These are phyloP conservation scores for Polypterus senegalus DNA, from an alignment of 2,113 vertebrate species.

Conservation along the genomic window DNA sequence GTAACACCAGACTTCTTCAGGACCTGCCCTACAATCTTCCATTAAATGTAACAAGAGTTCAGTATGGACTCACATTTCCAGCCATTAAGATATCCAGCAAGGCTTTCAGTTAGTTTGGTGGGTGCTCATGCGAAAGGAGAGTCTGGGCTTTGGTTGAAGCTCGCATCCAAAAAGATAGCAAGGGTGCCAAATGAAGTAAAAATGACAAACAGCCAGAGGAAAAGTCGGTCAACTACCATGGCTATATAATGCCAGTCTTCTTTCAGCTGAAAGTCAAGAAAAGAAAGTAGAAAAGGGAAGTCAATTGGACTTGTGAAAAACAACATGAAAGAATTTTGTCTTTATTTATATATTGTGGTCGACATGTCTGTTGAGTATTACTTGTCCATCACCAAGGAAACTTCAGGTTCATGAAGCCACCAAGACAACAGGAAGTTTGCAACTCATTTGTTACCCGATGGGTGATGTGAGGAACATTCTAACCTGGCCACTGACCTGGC, in stretches of 20 bases:
- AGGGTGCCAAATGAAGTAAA: constrained; percentile 75
- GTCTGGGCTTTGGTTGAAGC: constrained; percentile 65
- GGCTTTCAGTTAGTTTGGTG: no score
- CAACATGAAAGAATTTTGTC: no score
- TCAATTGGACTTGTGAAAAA: no score
- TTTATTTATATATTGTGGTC: no score
- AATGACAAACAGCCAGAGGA: constrained; percentile 73
- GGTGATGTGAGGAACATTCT: no score
- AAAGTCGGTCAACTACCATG: constrained; percentile 75
- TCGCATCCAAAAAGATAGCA: constrained; percentile 75
- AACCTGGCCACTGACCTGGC: no score
- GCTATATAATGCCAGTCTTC: constrained; percentile 83
- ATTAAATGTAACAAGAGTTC: not conserved
- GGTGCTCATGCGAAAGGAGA: constrained; percentile 64
- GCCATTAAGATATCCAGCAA: not conserved
- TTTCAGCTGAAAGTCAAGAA: constrained; percentile 51
- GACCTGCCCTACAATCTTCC: not conserved
- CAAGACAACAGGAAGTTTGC: no score
- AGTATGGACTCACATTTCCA: not conserved
- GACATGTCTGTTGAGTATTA: no score
- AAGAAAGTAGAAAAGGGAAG: constrained; percentile 1
- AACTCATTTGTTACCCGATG: no score
- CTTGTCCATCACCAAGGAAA: no score
- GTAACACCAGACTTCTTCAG: not conserved
- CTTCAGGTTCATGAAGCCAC: no score